Base-by-base conservation (phyloP, 1,140 invertebrate species). In the Cepaea nemoralis region DNA sequence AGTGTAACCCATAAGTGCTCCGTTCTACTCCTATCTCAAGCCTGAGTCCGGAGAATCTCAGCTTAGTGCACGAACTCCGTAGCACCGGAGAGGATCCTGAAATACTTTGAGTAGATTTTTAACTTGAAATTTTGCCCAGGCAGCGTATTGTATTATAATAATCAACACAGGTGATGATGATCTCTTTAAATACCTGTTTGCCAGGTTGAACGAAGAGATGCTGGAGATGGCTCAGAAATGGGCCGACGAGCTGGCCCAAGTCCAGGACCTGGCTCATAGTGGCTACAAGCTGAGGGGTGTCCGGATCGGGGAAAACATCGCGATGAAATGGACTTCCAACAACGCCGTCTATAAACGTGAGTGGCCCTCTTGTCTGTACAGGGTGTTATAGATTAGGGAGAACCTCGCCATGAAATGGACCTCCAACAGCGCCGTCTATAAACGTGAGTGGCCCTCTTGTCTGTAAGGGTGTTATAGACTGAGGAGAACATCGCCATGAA, bases 171-270 rank as follows among this genome's bases (percentile, higher is more conserved):
- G n/a, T n/a, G n/a, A n/a, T n/a, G n/a, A n/a, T n/a, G n/a, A n/a
- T n/a, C n/a, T n/a, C n/a, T n/a, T n/a, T n/a, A n/a, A n/a, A n/a
- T n/a, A n/a, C n/a, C n/a, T n/a, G n/a, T n/a, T n/a, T n/a, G 5
- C 77, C 24, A 94, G 93, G 66, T 95, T 86, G 66, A 79, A 85
- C 37, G 69, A 84, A 14, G 84, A 96, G 94, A 90, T 96, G n/a
- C 95, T 95, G 86, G 93, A 94, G 85, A 93, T 94, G 86, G 95
- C 96, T 40, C 94, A 96, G 91, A 95, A 95, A 88, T 97, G 96
- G 96, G 96, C 96, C 0, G 94, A 95, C 81, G 92, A 94, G 76
- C 88, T 97, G 35, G 94, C 94, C 0, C 92, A 93, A 42, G 94
- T 91, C 81, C 94, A 95, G 55, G 92, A 91, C 74, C 93, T 97